Conservation (phyloP, 2,113 vertebrate species). For the Nothobranchius kuhntae region DNA sequence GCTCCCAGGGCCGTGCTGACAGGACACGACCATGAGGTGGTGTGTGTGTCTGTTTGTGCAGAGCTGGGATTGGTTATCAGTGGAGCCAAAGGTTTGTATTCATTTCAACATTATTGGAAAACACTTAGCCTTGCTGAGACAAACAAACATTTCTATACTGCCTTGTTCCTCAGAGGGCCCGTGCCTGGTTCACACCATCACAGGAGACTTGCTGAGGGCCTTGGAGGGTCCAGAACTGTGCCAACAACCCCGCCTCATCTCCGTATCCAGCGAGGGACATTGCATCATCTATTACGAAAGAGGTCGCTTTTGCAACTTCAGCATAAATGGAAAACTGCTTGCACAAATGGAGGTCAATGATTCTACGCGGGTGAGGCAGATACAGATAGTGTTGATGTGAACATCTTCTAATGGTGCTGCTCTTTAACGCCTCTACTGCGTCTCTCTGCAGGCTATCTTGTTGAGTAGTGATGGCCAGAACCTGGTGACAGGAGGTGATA, state of each 20-base stretch:
- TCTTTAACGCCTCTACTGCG: background rate
- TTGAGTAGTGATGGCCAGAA: slow-evolving; percentile 98
- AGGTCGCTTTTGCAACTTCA: slow-evolving; percentile 97
- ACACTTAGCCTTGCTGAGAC: no score
- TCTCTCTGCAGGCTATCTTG: slow-evolving; percentile 85
- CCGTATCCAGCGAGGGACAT: slow-evolving; percentile 98
- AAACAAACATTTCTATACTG: background rate
- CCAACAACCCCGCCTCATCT: slow-evolving; percentile 92
- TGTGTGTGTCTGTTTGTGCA: slow-evolving; percentile 94
- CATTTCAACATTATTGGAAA: no score
- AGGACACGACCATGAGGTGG: slow-evolving; percentile 96
- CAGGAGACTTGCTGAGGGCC: slow-evolving; percentile 94
- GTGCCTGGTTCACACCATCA: slow-evolving; percentile 98
- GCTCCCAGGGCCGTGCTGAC: slow-evolving; percentile 95
- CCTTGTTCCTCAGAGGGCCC: slow-evolving; percentile 87
- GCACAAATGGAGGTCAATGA: slow-evolving; percentile 98
- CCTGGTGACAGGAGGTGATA: slow-evolving; percentile 97
- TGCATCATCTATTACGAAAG: slow-evolving; percentile 98
- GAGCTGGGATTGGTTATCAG: slow-evolving; percentile 97
- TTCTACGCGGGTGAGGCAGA: slow-evolving; percentile 87
- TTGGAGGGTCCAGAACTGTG: slow-evolving; percentile 96
- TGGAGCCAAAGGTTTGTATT: slow-evolving; percentile 93
- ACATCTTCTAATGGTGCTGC: background rate
- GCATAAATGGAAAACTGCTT: slow-evolving; percentile 96
- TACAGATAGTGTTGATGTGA: background rate